phyloP scores from a whole-genome alignment of 2,797 vertebrate genomes.

The Lacerta viridis region DNA sequence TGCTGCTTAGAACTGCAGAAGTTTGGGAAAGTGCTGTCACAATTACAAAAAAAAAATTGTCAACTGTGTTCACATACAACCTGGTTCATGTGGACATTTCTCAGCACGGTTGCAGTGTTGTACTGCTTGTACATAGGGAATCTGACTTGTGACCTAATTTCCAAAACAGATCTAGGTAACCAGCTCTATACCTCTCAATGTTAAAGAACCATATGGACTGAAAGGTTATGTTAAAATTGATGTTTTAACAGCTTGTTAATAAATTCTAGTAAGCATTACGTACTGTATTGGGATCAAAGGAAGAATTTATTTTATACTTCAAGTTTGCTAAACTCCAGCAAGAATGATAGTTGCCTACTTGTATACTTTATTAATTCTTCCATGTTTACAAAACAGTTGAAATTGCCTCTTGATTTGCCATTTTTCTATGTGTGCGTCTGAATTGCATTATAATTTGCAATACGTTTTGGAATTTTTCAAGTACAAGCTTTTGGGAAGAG shows the following conservation, averaged over 20 bases:
- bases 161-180: neutral
- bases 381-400: conserved; percentile 75
- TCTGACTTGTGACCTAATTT: conserved; percentile 17
- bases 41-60: neutral
- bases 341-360: conserved; percentile 53
- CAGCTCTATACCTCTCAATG: conserved; percentile 18
- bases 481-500: conserved; percentile 26
- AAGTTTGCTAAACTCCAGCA: conserved; percentile 41
- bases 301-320: conserved; percentile 63
- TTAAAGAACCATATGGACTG: conserved; percentile 29
- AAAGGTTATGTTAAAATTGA: neutral
- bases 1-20: neutral
- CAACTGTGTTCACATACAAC: neutral
- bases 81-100: neutral
- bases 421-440: conserved; percentile 57
- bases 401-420: conserved; percentile 38
- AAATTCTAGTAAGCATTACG: conserved; percentile 22
- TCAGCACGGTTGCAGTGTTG: neutral
- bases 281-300: conserved; percentile 41
- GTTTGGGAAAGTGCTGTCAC: neutral
- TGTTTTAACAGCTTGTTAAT: conserved; percentile 1
- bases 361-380: conserved; percentile 46
- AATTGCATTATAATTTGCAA: conserved; percentile 55
- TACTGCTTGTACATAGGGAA: conserved; percentile 15
- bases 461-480: conserved; percentile 50